Evolutionary conservation across 2,888 invertebrate species (phyloP), one percentile per base, ranked within the genome.

Genomic region (Uropetala carovei): DNA sequence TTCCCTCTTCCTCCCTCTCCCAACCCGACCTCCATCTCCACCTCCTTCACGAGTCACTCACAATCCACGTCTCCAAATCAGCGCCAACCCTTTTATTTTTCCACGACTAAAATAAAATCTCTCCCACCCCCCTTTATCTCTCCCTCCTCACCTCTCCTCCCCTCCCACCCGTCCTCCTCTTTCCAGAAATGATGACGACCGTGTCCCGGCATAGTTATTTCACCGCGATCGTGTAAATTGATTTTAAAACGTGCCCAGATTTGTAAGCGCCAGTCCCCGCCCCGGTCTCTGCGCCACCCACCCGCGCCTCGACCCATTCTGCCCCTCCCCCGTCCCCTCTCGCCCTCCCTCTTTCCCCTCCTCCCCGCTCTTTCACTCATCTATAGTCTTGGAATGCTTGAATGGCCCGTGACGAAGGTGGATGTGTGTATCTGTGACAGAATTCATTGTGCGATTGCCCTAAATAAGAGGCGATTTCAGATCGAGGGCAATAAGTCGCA

Each of bases 281-380:
- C 18, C 68, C 22, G 68, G 22, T 18, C 68, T 18, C 68, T n/a
- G 68, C 68, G 9, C 43, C 43, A 43, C 43, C 43, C 43, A 5
- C 43, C 43, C 5, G 5, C 5, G 5, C 43, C 68, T n/a, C n/a
- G n/a, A 0, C 18, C 1, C 68, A 5, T 13, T 11, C 68, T 0
- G 7, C 64, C n/a, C 16, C 16, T 8, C 11, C 64, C 16, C 16
- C 64, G 7, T 5, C 68, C n/a, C n/a, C 18, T 22, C 18, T 68
- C 68, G 68, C 68, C 68, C 68, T 18, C 27, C 60, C 91, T 93
- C 91, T 92, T 93, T 92, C 64, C n/a, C 16, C 16, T 8, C 11
- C 64, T 64, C 16, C 64, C 0, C n/a, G 18, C n/a, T 3, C 18
- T 22, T 9, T 68, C 68, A 18, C 68, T 18, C 68, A n/a, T 18